Percentiles rank a stretch among this genome's conserved stretches.
Conservation (phyloP, 2,888 invertebrate genomes). For the Protonemura montana region DNA sequence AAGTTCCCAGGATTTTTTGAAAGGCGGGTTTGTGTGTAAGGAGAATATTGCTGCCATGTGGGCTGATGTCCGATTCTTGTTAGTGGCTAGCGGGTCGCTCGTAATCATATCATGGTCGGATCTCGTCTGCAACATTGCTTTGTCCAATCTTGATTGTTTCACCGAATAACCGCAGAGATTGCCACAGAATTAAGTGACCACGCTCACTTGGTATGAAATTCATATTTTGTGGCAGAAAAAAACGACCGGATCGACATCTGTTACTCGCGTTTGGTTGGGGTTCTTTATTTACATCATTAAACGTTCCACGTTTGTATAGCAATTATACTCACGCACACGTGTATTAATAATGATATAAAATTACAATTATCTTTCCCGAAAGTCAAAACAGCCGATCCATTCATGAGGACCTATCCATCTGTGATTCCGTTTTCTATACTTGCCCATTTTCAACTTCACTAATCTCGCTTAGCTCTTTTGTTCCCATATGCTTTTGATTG, state of each 20-base stretch:
- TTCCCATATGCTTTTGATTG: background rate
- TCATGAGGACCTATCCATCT: background rate
- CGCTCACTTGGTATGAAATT: background rate
- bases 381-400: background rate
- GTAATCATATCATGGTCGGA: background rate
- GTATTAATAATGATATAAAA: conserved; percentile 1
- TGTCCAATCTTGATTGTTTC: background rate
- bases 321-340: background rate
- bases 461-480: background rate
- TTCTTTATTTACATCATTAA: background rate
- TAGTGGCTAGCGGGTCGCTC: background rate
- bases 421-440: background rate
- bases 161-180: conserved; percentile 7
- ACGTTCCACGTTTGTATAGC: background rate
- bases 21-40: background rate
- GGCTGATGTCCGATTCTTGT: background rate
- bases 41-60: background rate
- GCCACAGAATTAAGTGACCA: background rate
- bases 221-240: background rate
- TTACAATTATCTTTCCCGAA: background rate
- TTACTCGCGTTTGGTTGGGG: background rate
- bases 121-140: background rate
- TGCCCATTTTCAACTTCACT: background rate
- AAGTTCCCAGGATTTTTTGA: background rate
- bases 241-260: background rate